Evolutionary conservation across 2,113 vertebrate species (phyloP), one percentile per base, ranked within the genome.

Genomic region (Isurus oxyrinchus): DNA sequence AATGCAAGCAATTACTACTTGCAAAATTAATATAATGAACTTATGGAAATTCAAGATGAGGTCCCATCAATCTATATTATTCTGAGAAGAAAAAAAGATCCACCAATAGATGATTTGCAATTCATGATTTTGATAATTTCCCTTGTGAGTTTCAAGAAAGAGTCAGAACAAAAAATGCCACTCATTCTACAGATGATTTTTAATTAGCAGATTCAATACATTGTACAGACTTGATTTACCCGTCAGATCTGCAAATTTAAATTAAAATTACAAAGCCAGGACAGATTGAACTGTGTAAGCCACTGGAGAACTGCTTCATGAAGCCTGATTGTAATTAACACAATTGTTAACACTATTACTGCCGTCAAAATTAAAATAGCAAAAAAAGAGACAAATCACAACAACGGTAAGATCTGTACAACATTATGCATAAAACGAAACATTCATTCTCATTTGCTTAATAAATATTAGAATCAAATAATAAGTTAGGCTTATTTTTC

Each of bases 391-490:
- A 21, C 59, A 94, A 63, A 66, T 94, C n/a, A 94, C 59, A 94
- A 94, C 59, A 35, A 61, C 57, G 66, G 61, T 57, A 93, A 93
- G n/a, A 94, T 63, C 90, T n/a, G 16, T 63, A 63, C 59, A 94
- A 23, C 35, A 63, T 21, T 94, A 19, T 40, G 13, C 90, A 63
- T n/a, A 94, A 66, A 94, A 94, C 66, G 90, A 94, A 94, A 94
- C 90, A 94, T 61, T 66, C 16, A 94, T 94, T 63, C 59, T 66
- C 90, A 94, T 94, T 94, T 94, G 55, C 25, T 91, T 59, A 31
- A 91, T 91, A 94, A 94, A 63, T 94, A 94, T 84, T 84, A 91
- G 59, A 63, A 94, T 63, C 59, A 63, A 63, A 94, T 94, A 94
- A 94, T 94, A 94, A 94, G 40, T 66, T 94, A 40, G 35, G 35